Evolutionary conservation across 2,797 vertebrate species (phyloP).

Genomic region (Myioborus melanocephalus): DNA sequence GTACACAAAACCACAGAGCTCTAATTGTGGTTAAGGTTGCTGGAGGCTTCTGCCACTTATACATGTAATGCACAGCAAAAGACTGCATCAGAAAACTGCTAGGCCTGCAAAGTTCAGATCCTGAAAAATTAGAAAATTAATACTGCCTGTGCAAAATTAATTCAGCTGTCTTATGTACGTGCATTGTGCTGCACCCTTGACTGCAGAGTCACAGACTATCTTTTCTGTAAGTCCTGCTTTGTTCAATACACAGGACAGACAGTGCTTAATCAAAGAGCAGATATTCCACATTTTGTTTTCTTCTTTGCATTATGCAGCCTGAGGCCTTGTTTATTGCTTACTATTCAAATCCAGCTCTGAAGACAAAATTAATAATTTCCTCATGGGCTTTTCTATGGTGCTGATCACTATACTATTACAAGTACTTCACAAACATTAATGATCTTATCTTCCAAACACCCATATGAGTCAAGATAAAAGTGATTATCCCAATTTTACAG

Average conservation of each 20-base stretch:
- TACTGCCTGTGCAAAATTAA: neutral
- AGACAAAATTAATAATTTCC: constrained; percentile 67
- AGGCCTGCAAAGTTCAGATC: neutral
- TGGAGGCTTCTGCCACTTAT: neutral
- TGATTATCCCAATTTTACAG: constrained; percentile 18
- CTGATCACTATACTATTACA: constrained; percentile 43
- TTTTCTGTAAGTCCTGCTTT: neutral
- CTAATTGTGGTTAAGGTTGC: neutral
- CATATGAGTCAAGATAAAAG: constrained; percentile 38
- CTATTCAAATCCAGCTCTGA: constrained; percentile 39
- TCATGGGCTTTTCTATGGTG: constrained; percentile 44
- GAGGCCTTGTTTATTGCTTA: constrained; percentile 55
- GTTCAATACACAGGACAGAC: constrained; percentile 7
- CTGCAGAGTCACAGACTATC: neutral
- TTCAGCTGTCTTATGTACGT: neutral
- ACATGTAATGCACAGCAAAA: neutral
- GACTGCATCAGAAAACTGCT: neutral
- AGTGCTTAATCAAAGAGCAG: constrained; percentile 32
- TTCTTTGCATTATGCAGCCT: constrained; percentile 4
- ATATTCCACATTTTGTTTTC: constrained; percentile 32
- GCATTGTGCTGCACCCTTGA: neutral
- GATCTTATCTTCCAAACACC: constrained; percentile 47
- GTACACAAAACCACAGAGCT: neutral
- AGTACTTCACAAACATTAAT: constrained; percentile 41
- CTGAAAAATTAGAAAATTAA: neutral